Evolutionary conservation across 64 coral and sea anemone genomes (phyloP).

Genomic region (Montipora cactus): DNA sequence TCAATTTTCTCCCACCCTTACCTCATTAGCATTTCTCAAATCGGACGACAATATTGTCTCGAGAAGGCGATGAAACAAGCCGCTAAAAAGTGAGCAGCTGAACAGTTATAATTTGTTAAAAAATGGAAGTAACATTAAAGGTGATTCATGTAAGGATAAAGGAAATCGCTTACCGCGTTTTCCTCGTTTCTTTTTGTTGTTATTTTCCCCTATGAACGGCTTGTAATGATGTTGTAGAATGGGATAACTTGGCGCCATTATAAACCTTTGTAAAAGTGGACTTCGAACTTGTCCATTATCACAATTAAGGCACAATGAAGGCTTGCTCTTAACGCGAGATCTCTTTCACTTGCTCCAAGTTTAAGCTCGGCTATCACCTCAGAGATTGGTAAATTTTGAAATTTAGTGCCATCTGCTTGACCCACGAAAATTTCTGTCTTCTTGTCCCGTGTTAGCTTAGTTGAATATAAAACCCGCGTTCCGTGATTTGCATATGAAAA

Average conservation of each 20-base stretch:
- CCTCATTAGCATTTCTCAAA: background rate
- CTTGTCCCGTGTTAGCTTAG: background rate
- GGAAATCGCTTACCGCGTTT: background rate
- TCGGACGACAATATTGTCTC: background rate
- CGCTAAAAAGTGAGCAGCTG: no score
- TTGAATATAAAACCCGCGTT: constrained; percentile 2
- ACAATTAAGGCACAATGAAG: background rate
- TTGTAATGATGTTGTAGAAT: constrained; percentile 9
- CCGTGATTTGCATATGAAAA: constrained; percentile 42
- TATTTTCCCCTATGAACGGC: background rate
- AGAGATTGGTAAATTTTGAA: background rate
- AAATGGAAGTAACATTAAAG: no score
- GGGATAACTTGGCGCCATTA: constrained; percentile 1
- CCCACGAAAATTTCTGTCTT: background rate
- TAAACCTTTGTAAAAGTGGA: background rate
- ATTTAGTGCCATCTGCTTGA: background rate
- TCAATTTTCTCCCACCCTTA: background rate
- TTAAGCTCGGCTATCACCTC: background rate
- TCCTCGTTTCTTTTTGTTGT: background rate
- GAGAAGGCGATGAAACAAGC: no score
- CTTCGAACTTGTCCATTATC: background rate
- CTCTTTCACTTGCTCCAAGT: background rate
- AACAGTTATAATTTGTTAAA: no score
- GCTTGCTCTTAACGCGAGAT: background rate
- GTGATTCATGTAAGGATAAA: background rate